phyloP scores from a whole-genome alignment of 2,888 invertebrate species.

The Masnerella sp. region DNA sequence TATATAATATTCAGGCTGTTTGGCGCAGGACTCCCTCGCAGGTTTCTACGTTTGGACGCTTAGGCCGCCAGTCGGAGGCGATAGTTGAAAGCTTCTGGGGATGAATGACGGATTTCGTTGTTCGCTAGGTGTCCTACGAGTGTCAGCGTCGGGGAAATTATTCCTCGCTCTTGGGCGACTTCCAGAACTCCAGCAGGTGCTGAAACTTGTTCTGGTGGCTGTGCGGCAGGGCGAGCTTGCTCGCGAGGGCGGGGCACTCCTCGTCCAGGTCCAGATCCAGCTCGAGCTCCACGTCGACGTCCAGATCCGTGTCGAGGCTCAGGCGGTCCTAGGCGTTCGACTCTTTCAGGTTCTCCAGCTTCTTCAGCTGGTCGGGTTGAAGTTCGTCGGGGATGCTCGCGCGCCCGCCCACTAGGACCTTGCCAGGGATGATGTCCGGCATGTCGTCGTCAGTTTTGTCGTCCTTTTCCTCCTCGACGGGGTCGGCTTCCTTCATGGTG shows the following conservation, averaged over 20 bases:
- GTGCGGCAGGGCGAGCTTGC: conserved; percentile 74
- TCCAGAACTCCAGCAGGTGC: conserved; percentile 75
- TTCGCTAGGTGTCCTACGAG: no score
- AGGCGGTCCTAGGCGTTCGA: conserved; percentile 88
- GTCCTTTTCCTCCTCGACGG: conserved; percentile 45
- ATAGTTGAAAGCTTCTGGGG: no score
- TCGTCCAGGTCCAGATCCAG: conserved; percentile 60
- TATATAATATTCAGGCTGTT: no score
- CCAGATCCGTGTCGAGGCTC: conserved; percentile 70
- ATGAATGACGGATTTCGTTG: no score
- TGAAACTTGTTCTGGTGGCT: conserved; percentile 75
- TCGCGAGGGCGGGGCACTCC: conserved; percentile 70
- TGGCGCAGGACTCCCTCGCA: no score
- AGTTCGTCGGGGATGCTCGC: conserved; percentile 93
- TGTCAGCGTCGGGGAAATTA: conserved; percentile 62
- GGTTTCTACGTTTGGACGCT: no score
- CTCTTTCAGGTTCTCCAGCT: conserved; percentile 92
- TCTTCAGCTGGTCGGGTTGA: conserved; percentile 91
- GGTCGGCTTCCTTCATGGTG: conserved; percentile 32
- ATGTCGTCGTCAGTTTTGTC: conserved; percentile 65
- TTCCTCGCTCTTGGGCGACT: conserved; percentile 73
- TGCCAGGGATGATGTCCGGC: conserved; percentile 70
- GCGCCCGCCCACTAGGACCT: conserved; percentile 84
- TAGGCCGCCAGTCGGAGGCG: no score
- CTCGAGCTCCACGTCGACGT: conserved; percentile 59